Evolutionary conservation across 2,797 vertebrate species (phyloP).

Genomic region (Pempheris klunzingeri): DNA sequence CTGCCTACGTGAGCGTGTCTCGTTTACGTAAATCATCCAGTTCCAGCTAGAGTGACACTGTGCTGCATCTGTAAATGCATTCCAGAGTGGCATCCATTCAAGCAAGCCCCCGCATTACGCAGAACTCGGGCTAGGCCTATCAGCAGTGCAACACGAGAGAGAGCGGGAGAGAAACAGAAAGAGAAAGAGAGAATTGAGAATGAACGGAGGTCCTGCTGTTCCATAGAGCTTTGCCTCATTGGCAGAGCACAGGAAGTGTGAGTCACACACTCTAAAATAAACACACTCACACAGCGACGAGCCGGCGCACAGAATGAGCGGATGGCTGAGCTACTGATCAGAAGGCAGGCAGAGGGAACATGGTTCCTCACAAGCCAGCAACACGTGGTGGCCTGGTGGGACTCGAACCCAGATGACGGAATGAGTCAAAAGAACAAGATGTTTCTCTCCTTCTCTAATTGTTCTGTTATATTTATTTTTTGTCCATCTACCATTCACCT

Average conservation of each 20-base stretch:
- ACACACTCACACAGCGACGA: constrained; percentile 73
- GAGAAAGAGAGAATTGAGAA: constrained; percentile 80
- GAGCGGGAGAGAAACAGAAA: constrained; percentile 55
- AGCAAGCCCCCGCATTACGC: constrained; percentile 76
- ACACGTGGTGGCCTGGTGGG: constrained; percentile 69
- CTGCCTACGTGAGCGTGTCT: constrained; percentile 22
- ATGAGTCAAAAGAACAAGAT: constrained; percentile 47
- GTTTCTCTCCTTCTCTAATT: constrained; percentile 29
- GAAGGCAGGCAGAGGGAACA: constrained; percentile 61
- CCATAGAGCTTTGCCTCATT: constrained; percentile 77
- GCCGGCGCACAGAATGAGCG: constrained; percentile 63
- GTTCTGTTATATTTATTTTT: background rate
- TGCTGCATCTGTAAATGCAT: constrained; percentile 73
- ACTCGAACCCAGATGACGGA: constrained; percentile 47
- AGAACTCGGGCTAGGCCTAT: constrained; percentile 71
- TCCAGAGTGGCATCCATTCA: constrained; percentile 76
- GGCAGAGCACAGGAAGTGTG: constrained; percentile 83
- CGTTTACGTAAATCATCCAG: constrained; percentile 39
- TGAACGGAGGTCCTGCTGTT: constrained; percentile 83
- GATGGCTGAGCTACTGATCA: constrained; percentile 70
- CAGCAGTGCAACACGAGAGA: constrained; percentile 50
- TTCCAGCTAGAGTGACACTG: constrained; percentile 40
- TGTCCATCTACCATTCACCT: background rate
- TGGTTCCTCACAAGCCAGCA: constrained; percentile 58
- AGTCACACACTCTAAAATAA: constrained; percentile 84